Evolutionary conservation across 2,797 vertebrate genomes (phyloP).

Genomic region (Micrastur ruficollis): DNA sequence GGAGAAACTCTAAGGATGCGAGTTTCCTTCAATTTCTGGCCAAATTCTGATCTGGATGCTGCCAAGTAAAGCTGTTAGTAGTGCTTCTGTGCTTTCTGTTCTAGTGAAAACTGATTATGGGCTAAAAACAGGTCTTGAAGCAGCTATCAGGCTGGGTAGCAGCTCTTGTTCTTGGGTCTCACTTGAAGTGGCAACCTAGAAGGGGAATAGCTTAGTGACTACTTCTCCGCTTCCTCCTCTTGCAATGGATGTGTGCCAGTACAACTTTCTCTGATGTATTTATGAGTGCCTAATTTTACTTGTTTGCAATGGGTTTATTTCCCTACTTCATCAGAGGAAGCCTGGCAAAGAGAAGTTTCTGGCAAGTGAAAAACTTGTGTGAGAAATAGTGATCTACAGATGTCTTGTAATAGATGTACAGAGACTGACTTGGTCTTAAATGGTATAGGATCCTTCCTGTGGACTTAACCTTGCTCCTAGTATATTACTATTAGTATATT

Average conservation of each 20-base stretch:
- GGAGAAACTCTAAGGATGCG: background rate
- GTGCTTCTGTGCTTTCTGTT: background rate
- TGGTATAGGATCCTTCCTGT: background rate
- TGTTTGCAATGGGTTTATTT: background rate
- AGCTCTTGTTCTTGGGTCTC: background rate
- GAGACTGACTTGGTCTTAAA: background rate
- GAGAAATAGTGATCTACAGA: background rate
- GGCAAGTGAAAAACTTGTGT: background rate
- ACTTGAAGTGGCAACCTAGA: background rate
- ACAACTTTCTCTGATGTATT: background rate
- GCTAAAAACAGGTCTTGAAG: background rate
- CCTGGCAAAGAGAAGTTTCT: background rate
- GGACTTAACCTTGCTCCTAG: background rate
- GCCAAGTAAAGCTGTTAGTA: background rate
- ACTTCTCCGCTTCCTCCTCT: background rate
- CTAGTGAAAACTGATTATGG: background rate
- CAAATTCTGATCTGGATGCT: background rate
- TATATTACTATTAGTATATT: background rate
- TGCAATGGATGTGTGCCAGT: background rate
- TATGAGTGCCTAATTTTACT: background rate
- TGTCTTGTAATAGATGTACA: background rate
- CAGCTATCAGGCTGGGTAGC: background rate
- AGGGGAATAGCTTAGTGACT: background rate
- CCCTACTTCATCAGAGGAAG: background rate
- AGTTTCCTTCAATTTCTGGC: background rate